Percentiles rank a stretch among this genome's conserved stretches.
phyloP scores from a whole-genome alignment of 2,797 vertebrate species.

The Lagorchestes hirsutus region DNA sequence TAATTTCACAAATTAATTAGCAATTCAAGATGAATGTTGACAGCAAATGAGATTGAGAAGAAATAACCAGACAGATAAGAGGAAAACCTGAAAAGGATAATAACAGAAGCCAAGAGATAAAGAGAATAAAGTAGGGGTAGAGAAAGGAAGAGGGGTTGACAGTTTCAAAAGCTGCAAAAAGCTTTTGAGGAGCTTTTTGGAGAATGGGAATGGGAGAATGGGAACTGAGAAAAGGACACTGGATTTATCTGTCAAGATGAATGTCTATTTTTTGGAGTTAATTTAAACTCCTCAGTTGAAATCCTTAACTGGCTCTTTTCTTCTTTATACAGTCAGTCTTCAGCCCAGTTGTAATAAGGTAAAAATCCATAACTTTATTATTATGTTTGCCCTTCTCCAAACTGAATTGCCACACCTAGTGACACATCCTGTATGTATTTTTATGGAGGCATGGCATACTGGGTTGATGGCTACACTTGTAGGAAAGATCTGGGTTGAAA shows the following conservation, averaged over 20 bases:
- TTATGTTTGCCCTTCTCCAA: neutral
- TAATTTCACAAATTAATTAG: neutral
- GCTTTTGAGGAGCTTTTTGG: no score
- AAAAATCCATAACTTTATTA: neutral
- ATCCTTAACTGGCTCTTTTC: neutral
- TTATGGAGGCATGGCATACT: neutral
- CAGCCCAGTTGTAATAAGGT: neutral
- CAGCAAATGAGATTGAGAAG: neutral
- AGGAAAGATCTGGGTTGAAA: neutral
- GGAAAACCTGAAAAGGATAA: neutral
- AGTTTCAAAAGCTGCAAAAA: neutral
- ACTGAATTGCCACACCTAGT: neutral
- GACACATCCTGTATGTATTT: neutral
- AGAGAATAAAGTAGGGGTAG: neutral
- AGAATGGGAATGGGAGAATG: neutral
- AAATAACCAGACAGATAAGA: neutral
- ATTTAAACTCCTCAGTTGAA: neutral
- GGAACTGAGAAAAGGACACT: neutral
- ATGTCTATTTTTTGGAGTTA: neutral
- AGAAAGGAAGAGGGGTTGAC: neutral
- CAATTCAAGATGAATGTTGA: neutral
- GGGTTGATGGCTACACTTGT: neutral
- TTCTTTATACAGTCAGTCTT: neutral
- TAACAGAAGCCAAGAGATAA: neutral
- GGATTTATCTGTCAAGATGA: neutral